Evolutionary conservation across 2,113 vertebrate genomes (phyloP).

Genomic region (Phycodurus eques): DNA sequence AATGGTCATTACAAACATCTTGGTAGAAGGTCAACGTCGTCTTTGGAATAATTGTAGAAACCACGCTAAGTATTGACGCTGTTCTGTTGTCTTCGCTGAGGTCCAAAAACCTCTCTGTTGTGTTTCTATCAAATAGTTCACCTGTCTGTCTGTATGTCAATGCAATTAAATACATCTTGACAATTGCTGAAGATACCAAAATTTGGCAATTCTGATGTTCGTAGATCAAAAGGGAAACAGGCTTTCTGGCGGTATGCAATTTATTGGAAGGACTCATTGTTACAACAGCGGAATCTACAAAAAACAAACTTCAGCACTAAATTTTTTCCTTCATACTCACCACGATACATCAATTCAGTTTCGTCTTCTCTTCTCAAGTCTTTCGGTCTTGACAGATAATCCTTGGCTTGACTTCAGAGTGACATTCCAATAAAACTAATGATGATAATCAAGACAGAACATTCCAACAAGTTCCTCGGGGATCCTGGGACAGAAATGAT

Average conservation of each 20-base stretch:
- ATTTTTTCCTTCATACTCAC: slow-evolving; percentile 44
- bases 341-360: slow-evolving; percentile 3
- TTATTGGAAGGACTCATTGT: background rate
- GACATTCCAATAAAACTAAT: background rate
- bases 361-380: background rate
- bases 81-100: background rate
- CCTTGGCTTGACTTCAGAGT: slow-evolving; percentile 9
- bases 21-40: background rate
- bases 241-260: background rate
- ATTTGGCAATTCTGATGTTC: no score
- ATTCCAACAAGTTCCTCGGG: slow-evolving; percentile 7
- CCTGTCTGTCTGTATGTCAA: background rate
- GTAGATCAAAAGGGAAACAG: background rate
- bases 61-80: background rate
- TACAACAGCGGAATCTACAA: background rate
- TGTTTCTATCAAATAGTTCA: background rate
- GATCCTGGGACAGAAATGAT: slow-evolving; percentile 4
- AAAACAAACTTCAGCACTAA: background rate
- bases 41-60: background rate
- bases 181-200: background rate
- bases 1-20: background rate
- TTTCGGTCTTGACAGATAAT: background rate
- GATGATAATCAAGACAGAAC: slow-evolving; percentile 1
- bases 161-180: background rate
- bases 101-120: background rate